Base-by-base conservation (phyloP, 2,113 vertebrate genomes). In the Pteropus alecto region DNA sequence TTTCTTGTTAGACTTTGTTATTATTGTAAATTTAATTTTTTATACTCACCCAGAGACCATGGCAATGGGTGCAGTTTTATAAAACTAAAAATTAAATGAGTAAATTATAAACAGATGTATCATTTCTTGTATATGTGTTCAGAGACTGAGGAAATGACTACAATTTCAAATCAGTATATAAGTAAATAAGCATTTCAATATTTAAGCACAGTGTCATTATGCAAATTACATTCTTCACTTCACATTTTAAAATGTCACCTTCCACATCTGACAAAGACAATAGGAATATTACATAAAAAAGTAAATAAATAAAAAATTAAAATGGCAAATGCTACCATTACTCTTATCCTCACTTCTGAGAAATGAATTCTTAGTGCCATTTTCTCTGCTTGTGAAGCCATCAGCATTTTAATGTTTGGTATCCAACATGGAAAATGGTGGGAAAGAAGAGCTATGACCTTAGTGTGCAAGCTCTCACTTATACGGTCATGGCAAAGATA, bases 101-200 rank as follows among this genome's bases (percentile, higher is more conserved):
- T 94, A 91, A 90, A 93, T 93, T 96, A 90, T 74, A 60, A 93
- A 86, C 84, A 33, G 88, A 73, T 48, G 8, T 46, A 76, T 85
- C 30, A 33, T 65, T 94, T 92, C 60, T 38, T 95, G 6, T 76
- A 41, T 35, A 67, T 84, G 71, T 89, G n/a, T 28, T 61, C 67
- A 70, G 54, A 90, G 41, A 91, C 33, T 61, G n/a, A 43, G 77
- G 14, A 93, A 90, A 96, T 81, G 14, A 60, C 83, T 85, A 33
- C 41, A 92, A 94, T 81, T 96, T 92, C 28, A 43, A 94, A 65
- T 51, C 63, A 90, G 56, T 67, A 48, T 70, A 84, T 70, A 87
- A 97, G 94, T 77, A 93, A 90, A 71, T 48, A 82, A 92, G 22
- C 78, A 92, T 67, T 90, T 92, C 67, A 35, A 95, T 92, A 91